Evolutionary conservation across 2,113 vertebrate species (phyloP), one percentile per base, ranked within the genome.

Genomic region (Grammomys surdaster): DNA sequence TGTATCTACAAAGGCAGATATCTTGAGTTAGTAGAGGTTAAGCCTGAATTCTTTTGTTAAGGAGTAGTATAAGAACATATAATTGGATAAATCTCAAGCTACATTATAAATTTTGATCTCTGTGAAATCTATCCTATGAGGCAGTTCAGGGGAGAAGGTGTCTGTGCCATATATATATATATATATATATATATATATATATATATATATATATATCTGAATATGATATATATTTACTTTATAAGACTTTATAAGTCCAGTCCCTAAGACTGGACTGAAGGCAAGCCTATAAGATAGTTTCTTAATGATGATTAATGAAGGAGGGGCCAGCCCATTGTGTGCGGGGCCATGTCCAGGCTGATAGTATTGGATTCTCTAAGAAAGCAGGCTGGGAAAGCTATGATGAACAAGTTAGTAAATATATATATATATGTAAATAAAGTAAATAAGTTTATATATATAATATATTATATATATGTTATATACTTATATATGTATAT

Each of bases 21-120:
- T 26, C 48, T 54, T 78, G 13, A 91, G 56, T 85, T 84, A 85
- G 76, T 84, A 93, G 40, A 88, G 28, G 36, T 90, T 63, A 69
- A 95, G n/a, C 26, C 43, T 87, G 65, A 43, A 73, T 73, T 78
- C 76, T 90, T 90, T 94, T 88, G 24, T 94, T 84, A 73, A 11
- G 19, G 24, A 90, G 73, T 89, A 51, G 36, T 36, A 43, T 36
- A 12, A 86, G 43, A 58, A 75, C 5, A 33, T 33, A 14, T 94
- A 86, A 60, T 88, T 84, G n/a, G 17, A 8, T 60, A 16, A 46
- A 58, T 84, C n/a, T 92, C 43, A 69, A 10, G 10, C 54, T 72
- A 12, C 19, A 65, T 3, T 70, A 8, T 12, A 7, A 13, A 40
- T 69, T 92, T 87, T 33, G 51, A 80, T n/a, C 28, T 69, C 72